Evolutionary conservation across 64 coral and sea anemone genomes (phyloP), one percentile per base, ranked within the genome.

Genomic region (Pocillopora verrucosa): DNA sequence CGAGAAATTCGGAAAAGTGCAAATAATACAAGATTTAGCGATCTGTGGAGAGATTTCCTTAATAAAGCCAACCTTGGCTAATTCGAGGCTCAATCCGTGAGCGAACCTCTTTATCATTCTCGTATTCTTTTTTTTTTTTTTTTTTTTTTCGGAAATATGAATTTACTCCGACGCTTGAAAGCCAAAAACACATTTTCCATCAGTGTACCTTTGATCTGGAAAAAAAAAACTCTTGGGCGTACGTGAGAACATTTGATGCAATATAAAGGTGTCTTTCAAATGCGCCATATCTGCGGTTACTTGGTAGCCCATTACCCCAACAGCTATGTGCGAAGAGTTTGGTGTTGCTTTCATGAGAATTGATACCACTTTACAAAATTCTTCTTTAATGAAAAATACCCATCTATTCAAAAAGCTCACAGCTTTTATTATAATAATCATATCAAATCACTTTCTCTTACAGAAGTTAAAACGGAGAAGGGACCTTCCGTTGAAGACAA

Each of bases 381-480:
- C 0, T 45, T 16, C 10, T 26, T n/a, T 15, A 72, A 17, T 20
- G 37, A 69, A 38, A n/a, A 68, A 24, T 2, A 24, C 41, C 38
- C 11, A 14, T 75, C 1, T 56, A 4, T 1, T 56, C 10, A 56
- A 20, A 38, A 77, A 77, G 15, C 35, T 17, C 17, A 17, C 14
- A 5, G 2, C 14, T 14, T 76, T 76, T 11, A 10, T 56, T 0
- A 9, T 77, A 22, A 77, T 57, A 56, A 67, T 69, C 5, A 25
- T 65, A 16, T 36, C 17, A 37, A 22, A n/a, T 5, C 34, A 16
- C 20, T 4, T 67, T 69, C 38, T 65, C 1, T 57, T 72, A 19
- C 37, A 85, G 82, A 85, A 51, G 56, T 57, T 16, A 72, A 85
- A 85, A 56, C 65, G 22, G 65, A 85, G 82, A 72, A 85, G 20